phyloP scores from a whole-genome alignment of 1,140 invertebrate species.

The Drosophila teissieri region DNA sequence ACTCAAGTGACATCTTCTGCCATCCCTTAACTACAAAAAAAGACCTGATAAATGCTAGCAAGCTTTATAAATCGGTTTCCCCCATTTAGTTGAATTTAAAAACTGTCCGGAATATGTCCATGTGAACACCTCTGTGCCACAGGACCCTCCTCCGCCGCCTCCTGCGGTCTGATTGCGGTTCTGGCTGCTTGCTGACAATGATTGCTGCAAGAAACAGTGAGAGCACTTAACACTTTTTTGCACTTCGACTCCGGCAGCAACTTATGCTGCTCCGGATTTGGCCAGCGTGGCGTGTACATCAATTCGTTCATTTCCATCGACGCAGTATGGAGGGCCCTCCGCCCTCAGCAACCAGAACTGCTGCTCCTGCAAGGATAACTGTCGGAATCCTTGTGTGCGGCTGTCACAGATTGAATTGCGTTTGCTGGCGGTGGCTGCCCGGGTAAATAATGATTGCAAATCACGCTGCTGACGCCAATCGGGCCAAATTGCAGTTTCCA shows the following conservation, averaged over 20 bases:
- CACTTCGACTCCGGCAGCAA: conserved; percentile 38
- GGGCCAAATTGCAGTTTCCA: conserved; percentile 50
- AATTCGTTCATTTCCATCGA: conserved; percentile 52
- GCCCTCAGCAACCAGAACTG: not conserved
- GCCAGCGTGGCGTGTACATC: conserved; percentile 59
- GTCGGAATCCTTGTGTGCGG: conserved; percentile 65
- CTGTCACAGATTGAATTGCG: conserved; percentile 73
- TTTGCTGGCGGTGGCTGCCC: conserved; percentile 32
- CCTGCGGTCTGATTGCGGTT: conserved; percentile 51
- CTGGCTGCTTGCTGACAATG: conserved; percentile 73
- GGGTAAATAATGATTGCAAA: conserved; percentile 72
- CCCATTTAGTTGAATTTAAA: not conserved
- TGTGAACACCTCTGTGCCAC: not conserved
- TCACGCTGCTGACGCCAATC: conserved; percentile 50
- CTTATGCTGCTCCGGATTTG: conserved; percentile 31
- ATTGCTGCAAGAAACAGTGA: conserved; percentile 74
- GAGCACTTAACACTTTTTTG: conserved; percentile 79
- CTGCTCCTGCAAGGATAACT: conserved; percentile 13
- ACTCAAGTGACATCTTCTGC: too few species aligned
- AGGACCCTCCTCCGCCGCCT: not conserved
- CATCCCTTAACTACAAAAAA: too few species aligned
- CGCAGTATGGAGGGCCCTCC: too few species aligned
- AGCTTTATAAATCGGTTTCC: too few species aligned
- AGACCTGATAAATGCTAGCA: too few species aligned
- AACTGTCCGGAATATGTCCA: not conserved